Conservation (phyloP, 2,797 vertebrate genomes). For the Anas acuta region DNA sequence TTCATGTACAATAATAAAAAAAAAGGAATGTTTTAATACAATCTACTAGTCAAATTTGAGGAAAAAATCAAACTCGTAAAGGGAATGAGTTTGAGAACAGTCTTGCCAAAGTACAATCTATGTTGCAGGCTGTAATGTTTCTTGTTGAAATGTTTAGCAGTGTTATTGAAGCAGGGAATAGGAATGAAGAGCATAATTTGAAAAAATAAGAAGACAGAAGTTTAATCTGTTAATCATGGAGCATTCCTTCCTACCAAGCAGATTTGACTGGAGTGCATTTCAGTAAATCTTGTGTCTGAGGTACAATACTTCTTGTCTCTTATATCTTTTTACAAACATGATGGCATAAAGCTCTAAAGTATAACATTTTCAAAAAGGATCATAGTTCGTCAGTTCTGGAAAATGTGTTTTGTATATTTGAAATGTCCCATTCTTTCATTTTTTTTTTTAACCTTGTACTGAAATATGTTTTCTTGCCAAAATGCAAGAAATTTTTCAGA, state of each 20-base stretch:
- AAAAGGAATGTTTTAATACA: fast-evolving
- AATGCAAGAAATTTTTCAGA: neutral
- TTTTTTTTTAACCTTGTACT: neutral
- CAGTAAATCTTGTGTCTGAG: neutral
- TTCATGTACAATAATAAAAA: neutral
- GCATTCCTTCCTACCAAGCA: neutral
- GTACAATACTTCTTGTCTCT: neutral
- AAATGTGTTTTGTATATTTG: neutral
- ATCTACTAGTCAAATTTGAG: neutral
- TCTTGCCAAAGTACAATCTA: neutral
- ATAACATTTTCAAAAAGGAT: neutral
- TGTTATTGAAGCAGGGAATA: neutral
- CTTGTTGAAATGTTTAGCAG: neutral
- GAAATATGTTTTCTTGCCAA: neutral
- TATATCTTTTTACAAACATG: neutral
- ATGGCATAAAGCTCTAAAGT: neutral
- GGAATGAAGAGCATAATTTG: neutral
- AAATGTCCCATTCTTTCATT: neutral
- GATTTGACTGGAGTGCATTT: neutral
- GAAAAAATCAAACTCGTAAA: neutral
- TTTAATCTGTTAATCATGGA: neutral
- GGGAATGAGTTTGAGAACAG: neutral
- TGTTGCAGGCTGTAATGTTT: neutral
- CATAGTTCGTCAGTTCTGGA: neutral
- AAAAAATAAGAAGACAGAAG: neutral